Evolutionary conservation across 2,113 vertebrate species (phyloP).

Genomic region (Nestor notabilis): DNA sequence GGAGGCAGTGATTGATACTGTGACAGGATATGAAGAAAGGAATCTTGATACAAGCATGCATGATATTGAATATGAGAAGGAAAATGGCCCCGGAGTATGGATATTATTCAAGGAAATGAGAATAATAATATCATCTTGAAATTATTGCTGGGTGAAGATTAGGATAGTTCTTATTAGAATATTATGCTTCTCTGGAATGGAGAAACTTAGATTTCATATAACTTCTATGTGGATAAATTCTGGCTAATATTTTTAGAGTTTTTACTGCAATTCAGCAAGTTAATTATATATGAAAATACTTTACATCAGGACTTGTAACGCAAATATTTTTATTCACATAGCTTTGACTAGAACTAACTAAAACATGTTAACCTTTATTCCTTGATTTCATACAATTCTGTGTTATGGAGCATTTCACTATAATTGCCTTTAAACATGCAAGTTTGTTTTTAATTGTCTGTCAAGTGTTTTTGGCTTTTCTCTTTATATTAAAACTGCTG

Average conservation of each 20-base stretch:
- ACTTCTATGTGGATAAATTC: conserved; percentile 33
- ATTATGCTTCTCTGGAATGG: conserved; percentile 73
- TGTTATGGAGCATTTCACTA: not conserved
- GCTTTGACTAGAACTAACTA: conserved; percentile 5
- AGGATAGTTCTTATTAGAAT: conserved; percentile 86
- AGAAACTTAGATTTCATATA: conserved; percentile 37
- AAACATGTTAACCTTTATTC: not conserved
- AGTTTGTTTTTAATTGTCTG: conserved; percentile 9
- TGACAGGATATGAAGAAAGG: conserved; percentile 95
- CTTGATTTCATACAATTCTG: not conserved
- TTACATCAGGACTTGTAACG: not conserved
- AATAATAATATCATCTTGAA: conserved; percentile 89
- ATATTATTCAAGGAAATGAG: conserved; percentile 97
- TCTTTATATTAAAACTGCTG: not conserved
- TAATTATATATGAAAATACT: not conserved
- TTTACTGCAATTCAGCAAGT: not conserved
- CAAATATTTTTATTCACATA: not conserved
- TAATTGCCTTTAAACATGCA: not conserved
- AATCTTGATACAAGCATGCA: conserved; percentile 81
- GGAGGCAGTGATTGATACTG: conserved; percentile 97
- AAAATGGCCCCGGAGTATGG: conserved; percentile 86
- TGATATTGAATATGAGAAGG: conserved; percentile 87
- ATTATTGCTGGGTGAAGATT: conserved; percentile 92
- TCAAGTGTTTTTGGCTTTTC: not conserved
- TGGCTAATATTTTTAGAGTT: not conserved